Evolutionary conservation across 64 coral and sea anemone species (phyloP), one percentile per base, ranked within the genome.

Genomic region (Montipora cactus): DNA sequence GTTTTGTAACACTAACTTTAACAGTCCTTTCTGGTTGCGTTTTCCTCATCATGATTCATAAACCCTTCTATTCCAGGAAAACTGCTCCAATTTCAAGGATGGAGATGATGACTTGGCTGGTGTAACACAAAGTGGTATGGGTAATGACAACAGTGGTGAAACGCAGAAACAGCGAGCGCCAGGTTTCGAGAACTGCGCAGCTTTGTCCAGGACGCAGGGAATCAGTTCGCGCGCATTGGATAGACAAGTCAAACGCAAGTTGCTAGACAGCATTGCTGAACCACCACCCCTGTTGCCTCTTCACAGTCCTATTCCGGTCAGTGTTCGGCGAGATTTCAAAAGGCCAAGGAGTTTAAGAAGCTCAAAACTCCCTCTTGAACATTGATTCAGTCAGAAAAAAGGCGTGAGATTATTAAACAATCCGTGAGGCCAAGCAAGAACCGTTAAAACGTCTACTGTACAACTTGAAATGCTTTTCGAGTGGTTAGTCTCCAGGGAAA

Each of bases 261-360:
- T 90, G 58, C 87, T 98, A 49, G 93, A 98, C 76, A 78, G 59
- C 67, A 81, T 98, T 75, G 74, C 93, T 8, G 93, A 94, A 44
- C 96, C 96, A 71, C 96, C 96, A 16, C 93, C 96, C 52, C 82
- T 98, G 1, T 92, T 89, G 2, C 78, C 89, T 4, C 76, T 98
- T 16, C 89, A 79, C 59, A 95, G 48, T 64, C 76, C 86, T 16
- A 78, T 95, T 9, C 89, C 96, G 51, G 85, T 75, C 28, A 90
- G 96, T 84, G 93, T 98, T 4, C 88, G 92, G 44, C 95, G 84
- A 92, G 93, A 98, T 48, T 98, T 98, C 88, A 89, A 91, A 92
- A 84, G 75, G n/a, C 96, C 96, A 47, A 81, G 83, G 62, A 82
- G 64, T 22, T 64, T 92, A 6, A 59, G 59, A 49, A 84, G 23